Evolutionary conservation across 2,888 invertebrate genomes (phyloP), one percentile per base, ranked within the genome.

Genomic region (Trichacis sp.): DNA sequence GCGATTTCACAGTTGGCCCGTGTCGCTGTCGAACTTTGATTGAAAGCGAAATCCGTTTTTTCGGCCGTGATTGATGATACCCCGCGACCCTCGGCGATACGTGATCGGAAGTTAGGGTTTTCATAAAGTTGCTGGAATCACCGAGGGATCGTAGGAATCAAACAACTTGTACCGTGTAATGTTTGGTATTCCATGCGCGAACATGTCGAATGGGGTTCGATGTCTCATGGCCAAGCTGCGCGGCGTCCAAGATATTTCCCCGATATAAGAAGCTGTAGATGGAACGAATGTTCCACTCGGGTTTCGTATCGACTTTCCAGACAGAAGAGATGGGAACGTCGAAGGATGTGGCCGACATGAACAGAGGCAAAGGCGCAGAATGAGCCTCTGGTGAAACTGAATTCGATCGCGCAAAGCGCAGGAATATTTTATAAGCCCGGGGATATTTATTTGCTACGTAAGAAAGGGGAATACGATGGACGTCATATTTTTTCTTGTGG

Each of bases 71-170:
- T 46, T 46, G 24, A 46, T 24, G 46, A 12, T 46, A 24, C 5
- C 49, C 51, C 46, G 40, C 24, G 57, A 46, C 46, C 42, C 51
- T 63, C 50, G 42, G 46, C 30, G 29, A 64, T 67, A 76, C 76
- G 77, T 76, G 78, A 76, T 75, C 72, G 67, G 69, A 73, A 73
- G 73, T 69, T 69, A 36, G 65, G 67, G 56, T 65, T 72, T n/a
- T 65, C 64, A 55, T 60, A 63, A 57, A 68, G 70, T 74, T 73
- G 73, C 74, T 74, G 75, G 77, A 77, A 77, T 78, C 77, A 76
- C 73, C 73, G 71, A 71, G 60, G 70, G 43, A 51, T 49, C 59
- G 49, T 33, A 20, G 29, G 56, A 68, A 65, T 68, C 68, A 64
- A 64, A 64, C 56, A 45, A 49, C 45, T 43, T 47, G 42, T 47